Percentiles rank a stretch among this genome's conserved stretches.
Evolutionary conservation across 2,888 invertebrate genomes (phyloP).

Genomic region (Serripes groenlandicus): DNA sequence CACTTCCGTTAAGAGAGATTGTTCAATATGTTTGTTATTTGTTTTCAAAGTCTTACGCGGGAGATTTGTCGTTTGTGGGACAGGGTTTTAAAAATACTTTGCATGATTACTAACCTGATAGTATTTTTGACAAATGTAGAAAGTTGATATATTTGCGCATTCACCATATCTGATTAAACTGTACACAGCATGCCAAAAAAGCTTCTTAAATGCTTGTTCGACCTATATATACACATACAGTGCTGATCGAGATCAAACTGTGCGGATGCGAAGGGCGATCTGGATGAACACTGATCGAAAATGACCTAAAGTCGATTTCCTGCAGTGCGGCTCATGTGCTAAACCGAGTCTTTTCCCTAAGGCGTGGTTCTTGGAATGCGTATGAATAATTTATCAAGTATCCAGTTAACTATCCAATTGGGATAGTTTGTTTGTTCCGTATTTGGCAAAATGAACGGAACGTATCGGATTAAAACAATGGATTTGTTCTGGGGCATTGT

Average conservation of each 20-base stretch:
- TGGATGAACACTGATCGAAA: no score
- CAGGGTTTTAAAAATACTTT: background rate
- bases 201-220: no score
- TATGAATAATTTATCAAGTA: slow-evolving; percentile 4
- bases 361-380: background rate
- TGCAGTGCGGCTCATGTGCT: no score
- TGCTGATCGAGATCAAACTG: no score
- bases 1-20: background rate
- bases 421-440: background rate
- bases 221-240: no score
- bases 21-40: background rate
- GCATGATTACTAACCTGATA: no score
- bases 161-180: no score
- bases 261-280: no score
- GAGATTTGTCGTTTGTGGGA: background rate
- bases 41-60: background rate
- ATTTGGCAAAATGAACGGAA: background rate
- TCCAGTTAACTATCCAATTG: background rate
- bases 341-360: background rate
- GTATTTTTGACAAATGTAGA: no score
- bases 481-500: background rate
- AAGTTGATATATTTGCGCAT: no score
- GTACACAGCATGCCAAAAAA: no score
- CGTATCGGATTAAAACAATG: background rate
- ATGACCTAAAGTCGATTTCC: no score